Conservation (phyloP, 2,888 invertebrate genomes). For the Cynaeus angustus region DNA sequence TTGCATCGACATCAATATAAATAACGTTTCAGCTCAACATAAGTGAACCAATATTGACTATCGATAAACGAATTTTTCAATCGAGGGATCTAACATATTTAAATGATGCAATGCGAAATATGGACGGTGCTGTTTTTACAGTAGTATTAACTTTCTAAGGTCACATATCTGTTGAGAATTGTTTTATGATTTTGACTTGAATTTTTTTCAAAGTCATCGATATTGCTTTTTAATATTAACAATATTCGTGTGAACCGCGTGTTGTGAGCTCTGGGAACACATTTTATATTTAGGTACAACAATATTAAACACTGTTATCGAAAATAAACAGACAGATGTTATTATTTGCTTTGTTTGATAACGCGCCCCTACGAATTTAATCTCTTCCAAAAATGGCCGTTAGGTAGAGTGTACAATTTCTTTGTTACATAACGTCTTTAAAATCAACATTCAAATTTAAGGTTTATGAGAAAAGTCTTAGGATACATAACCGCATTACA, state of each 20-base stretch:
- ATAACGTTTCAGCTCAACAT: neutral
- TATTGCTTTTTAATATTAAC: conserved; percentile 2
- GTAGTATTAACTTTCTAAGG: too few relatives aligned
- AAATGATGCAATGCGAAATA: neutral
- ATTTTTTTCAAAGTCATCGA: neutral
- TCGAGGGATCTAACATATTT: neutral
- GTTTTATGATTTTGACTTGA: neutral
- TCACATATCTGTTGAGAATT: too few relatives aligned
- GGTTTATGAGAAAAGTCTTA: too few relatives aligned
- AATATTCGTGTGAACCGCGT: conserved; percentile 31
- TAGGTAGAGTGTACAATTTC: conserved; percentile 36
- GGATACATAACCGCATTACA: too few relatives aligned
- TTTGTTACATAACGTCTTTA: neutral
- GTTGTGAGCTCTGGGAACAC: conserved; percentile 41
- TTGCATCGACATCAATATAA: neutral
- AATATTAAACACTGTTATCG: conserved; percentile 63
- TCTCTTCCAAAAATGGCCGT: conserved; percentile 44
- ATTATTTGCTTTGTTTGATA: conserved; percentile 59
- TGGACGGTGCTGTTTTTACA: too few relatives aligned
- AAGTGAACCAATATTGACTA: conserved; percentile 7
- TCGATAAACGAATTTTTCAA: conserved; percentile 4
- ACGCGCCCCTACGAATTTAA: conserved; percentile 48
- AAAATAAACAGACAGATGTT: conserved; percentile 64
- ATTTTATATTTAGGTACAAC: conserved; percentile 58
- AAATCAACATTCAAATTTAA: too few relatives aligned